These are phyloP conservation scores for Scomberomorus guttatus DNA, from an alignment of 2,797 vertebrate genomes.

Conservation along the genomic window DNA sequence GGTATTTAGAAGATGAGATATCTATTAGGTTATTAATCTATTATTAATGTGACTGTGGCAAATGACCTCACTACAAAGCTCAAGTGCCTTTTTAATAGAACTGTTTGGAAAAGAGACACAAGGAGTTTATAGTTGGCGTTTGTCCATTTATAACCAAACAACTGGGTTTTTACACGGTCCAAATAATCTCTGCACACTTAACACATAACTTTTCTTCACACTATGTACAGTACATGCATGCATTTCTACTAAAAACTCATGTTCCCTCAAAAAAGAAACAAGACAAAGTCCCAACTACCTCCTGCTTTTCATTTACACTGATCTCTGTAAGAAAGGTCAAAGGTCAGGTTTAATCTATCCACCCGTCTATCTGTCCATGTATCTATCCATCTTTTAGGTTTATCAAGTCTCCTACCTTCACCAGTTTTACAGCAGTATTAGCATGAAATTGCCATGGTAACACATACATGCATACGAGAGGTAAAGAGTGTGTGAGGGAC, in stretches of 20 bases:
- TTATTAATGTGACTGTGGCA: neutral
- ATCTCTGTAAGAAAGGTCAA: constrained; percentile 4
- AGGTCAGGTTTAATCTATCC: constrained; percentile 25
- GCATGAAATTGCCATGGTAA: constrained; percentile 76
- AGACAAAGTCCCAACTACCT: neutral
- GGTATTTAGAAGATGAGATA: neutral
- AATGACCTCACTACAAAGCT: neutral
- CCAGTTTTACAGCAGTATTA: constrained; percentile 53
- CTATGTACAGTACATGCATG: neutral
- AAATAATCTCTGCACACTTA: neutral
- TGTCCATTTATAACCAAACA: constrained; percentile 4
- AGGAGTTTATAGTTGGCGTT: neutral
- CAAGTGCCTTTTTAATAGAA: neutral
- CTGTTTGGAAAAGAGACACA: constrained; percentile 8
- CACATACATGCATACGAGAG: constrained; percentile 54
- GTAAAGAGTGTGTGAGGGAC: constrained; percentile 28
- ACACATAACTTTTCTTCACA: neutral
- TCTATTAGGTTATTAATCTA: neutral
- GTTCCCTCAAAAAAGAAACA: neutral
- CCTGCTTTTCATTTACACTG: neutral
- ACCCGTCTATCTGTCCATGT: neutral
- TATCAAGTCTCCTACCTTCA: constrained; percentile 26
- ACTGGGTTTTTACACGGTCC: constrained; percentile 1
- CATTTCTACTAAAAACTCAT: constrained; percentile 4
- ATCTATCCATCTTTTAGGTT: constrained; percentile 25